Evolutionary conservation across 2,888 invertebrate species (phyloP).

Genomic region (Brachyopa scutellaris): DNA sequence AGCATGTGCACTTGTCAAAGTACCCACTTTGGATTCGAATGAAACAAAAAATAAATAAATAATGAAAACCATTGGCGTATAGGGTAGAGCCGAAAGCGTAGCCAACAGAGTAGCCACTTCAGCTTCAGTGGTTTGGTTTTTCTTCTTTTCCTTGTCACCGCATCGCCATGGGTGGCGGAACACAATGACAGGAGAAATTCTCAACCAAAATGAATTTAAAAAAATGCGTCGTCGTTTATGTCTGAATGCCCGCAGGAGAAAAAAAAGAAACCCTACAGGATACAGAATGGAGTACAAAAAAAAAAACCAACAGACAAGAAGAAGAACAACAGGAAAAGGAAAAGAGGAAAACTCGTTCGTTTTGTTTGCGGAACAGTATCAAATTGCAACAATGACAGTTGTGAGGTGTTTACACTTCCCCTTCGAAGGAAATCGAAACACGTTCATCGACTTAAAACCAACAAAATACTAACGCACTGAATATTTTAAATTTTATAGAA

Average conservation of each 20-base stretch:
- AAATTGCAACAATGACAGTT: constrained; percentile 43
- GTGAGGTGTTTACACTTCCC: constrained; percentile 40
- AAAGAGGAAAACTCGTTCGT: constrained; percentile 32
- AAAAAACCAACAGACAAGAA: not conserved
- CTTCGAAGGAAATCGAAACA: constrained; percentile 30
- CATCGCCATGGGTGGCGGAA: constrained; percentile 50
- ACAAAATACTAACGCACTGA: not conserved
- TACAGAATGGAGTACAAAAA: constrained; percentile 19
- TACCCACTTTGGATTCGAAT: constrained; percentile 43
- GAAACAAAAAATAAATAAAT: constrained; percentile 19
- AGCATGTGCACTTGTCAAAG: constrained; percentile 70
- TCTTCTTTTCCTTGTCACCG: not conserved
- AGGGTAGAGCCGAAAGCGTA: constrained; percentile 1
- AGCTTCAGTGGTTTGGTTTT: constrained; percentile 22
- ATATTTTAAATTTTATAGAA: constrained; percentile 23
- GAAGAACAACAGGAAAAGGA: not conserved
- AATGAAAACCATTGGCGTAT: not conserved
- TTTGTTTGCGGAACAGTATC: constrained; percentile 64
- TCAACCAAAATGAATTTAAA: constrained; percentile 16
- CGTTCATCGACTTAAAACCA: constrained; percentile 19
- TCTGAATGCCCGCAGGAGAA: constrained; percentile 58
- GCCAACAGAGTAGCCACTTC: constrained; percentile 47
- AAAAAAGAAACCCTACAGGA: constrained; percentile 48
- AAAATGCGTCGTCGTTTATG: constrained; percentile 38
- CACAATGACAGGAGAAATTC: constrained; percentile 39